Base-by-base conservation (phyloP, 2,113 vertebrate species). In the Tautogolabrus adspersus region DNA sequence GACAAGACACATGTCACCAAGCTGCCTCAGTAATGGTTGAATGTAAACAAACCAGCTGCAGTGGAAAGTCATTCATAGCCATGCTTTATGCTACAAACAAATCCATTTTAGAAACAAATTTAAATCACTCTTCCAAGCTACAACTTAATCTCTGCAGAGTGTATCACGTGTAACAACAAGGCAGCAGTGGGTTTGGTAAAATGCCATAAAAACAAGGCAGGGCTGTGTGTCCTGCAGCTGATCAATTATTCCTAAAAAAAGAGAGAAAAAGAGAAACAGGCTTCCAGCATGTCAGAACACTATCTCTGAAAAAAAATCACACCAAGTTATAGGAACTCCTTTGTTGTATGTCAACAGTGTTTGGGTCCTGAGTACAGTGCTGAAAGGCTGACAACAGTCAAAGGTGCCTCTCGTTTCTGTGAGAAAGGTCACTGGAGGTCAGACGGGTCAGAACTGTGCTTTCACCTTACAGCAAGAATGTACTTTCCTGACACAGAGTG, bases 1-100 rank as follows among this genome's bases (percentile, higher is more conserved):
- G 63, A 88, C 78, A 81, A 54, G 40, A 65, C 23, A 79, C 40
- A 49, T 57, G 70, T 57, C 61, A 59, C 66, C 34, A 55, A 74
- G 56, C 52, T 68, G 83, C 55, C n/a, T 82, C 64, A 73, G 62
- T 62, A 75, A 75, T 73, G 75, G 74, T 72, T 81, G 75, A 79
- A 89, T 26, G 66, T 88, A 86, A 89, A 89, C 67, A 87, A 85
- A 64, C 26, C 70, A 72, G 74, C 23, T 67, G 13, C 75, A 87
- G 72, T 72, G 75, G 72, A 86, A 80, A 79, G 30, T 80, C 75
- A 78, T 84, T 87, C 77, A 82, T 75, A 73, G 49, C 58, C 60
- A 18, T 66, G 55, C 22, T 42, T 46, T 61, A 59, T 76, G 67
- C 74, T 60, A 73, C 71, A 79, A 6, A 15, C 47, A 19, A 49